phyloP scores from a whole-genome alignment of 2,113 vertebrate species.

The Rissa tridactyla region DNA sequence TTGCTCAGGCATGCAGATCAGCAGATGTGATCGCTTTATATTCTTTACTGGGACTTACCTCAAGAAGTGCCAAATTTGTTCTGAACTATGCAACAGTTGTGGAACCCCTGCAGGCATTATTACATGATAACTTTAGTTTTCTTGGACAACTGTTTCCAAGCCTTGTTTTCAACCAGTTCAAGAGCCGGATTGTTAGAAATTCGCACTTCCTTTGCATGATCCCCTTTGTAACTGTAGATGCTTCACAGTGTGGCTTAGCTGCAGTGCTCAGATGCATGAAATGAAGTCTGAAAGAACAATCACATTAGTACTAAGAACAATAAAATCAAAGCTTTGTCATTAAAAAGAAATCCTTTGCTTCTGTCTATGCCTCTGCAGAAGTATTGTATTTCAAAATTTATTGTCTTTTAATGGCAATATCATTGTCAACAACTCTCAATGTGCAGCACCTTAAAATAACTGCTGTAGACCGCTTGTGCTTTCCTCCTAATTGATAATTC shows the following conservation, averaged over 20 bases:
- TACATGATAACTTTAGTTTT: conserved; percentile 34
- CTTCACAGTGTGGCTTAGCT: background rate
- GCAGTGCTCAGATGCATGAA: background rate
- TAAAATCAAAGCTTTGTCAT: background rate
- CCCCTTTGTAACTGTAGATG: background rate
- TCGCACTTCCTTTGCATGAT: background rate
- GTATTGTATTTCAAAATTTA: background rate
- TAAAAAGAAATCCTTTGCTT: background rate
- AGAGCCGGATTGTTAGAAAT: conserved; percentile 36
- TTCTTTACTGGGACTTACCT: conserved; percentile 35
- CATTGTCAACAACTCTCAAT: background rate
- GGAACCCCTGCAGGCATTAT: conserved; percentile 43
- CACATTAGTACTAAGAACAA: background rate
- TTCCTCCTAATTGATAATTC: background rate
- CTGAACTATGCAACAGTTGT: conserved; percentile 43
- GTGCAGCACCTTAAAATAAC: background rate
- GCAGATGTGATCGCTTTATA: conserved; percentile 32
- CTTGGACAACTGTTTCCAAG: conserved; percentile 12
- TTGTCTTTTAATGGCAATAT: background rate
- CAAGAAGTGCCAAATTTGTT: conserved; percentile 46
- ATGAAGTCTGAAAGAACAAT: background rate
- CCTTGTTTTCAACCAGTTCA: conserved; percentile 22
- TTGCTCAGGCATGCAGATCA: background rate
- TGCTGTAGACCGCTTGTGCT: background rate
- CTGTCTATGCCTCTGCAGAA: background rate